Percentiles rank a stretch among this genome's conserved stretches.
Evolutionary conservation across 2,888 invertebrate genomes (phyloP).

Genomic region (Steinernema hermaphroditum): DNA sequence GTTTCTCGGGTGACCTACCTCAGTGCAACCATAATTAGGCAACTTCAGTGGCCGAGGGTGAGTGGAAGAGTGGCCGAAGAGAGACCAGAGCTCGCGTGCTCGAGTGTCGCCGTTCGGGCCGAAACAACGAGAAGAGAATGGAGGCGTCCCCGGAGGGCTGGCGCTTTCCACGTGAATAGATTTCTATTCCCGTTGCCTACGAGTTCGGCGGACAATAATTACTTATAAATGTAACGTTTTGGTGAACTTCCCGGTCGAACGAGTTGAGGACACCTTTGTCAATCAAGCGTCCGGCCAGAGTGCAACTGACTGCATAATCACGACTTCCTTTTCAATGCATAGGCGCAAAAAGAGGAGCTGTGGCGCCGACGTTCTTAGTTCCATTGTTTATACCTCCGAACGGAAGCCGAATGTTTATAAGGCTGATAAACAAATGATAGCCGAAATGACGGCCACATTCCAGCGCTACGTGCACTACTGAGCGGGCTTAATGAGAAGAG

Average conservation of each 20-base stretch:
- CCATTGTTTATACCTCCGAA: constrained; percentile 5
- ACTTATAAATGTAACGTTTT: constrained; percentile 24
- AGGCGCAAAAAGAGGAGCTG: neutral
- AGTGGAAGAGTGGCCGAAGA: constrained; percentile 1
- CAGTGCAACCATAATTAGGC: constrained; percentile 26
- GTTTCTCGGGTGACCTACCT: neutral
- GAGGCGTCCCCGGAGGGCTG: constrained; percentile 27
- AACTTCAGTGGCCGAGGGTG: constrained; percentile 12
- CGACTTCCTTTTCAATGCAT: neutral
- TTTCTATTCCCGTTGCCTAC: constrained; percentile 3
- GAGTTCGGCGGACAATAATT: constrained; percentile 12
- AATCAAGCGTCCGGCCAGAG: constrained; percentile 4
- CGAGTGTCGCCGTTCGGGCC: constrained; percentile 26
- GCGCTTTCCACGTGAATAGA: constrained; percentile 31
- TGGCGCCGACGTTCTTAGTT: neutral
- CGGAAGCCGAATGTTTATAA: neutral
- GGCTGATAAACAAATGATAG: neutral
- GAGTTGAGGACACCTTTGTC: neutral
- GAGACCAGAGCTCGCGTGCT: constrained; percentile 27
- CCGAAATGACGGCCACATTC: too few relatives aligned
- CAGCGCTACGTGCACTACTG: too few relatives aligned
- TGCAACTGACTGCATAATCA: constrained; percentile 15
- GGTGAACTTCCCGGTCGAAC: neutral
- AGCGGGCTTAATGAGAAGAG: too few relatives aligned
- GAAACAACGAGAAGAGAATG: constrained; percentile 17